phyloP scores from a whole-genome alignment of 2,888 invertebrate species.

The Drosophila flavopinicola region DNA sequence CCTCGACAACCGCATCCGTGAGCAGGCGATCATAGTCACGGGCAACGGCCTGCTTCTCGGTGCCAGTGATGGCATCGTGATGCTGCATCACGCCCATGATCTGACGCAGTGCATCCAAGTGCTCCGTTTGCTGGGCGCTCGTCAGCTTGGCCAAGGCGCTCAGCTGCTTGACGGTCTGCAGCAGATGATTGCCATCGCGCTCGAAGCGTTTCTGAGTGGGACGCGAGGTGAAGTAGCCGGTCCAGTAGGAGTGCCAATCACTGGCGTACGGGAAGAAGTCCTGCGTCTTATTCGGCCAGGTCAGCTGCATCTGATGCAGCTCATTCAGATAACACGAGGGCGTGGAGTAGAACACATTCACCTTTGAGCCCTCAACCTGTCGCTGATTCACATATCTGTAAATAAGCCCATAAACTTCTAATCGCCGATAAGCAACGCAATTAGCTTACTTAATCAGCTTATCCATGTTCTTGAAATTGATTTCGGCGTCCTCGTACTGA shows the following conservation, averaged over 20 bases:
- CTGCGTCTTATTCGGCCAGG: slow-evolving; percentile 90
- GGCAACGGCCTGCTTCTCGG: slow-evolving; percentile 94
- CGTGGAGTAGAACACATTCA: slow-evolving; percentile 93
- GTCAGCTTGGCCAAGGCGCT: slow-evolving; percentile 86
- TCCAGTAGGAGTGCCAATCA: slow-evolving; percentile 95
- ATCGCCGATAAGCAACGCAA: too few species aligned
- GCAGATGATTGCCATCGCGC: slow-evolving; percentile 89
- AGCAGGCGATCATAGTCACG: slow-evolving; percentile 93
- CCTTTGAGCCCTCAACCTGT: slow-evolving; percentile 86
- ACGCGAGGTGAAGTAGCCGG: slow-evolving; percentile 94
- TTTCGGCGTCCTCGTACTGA: slow-evolving; percentile 90
- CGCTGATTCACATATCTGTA: slow-evolving; percentile 81
- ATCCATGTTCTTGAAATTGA: slow-evolving; percentile 94
- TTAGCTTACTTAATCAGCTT: slow-evolving; percentile 94
- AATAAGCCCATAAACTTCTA: background rate
- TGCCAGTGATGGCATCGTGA: slow-evolving; percentile 94
- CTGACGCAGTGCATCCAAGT: slow-evolving; percentile 86
- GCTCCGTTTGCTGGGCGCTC: slow-evolving; percentile 32
- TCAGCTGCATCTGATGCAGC: slow-evolving; percentile 85
- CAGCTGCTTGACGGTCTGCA: slow-evolving; percentile 91
- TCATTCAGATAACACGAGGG: slow-evolving; percentile 93
- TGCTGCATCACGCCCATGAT: slow-evolving; percentile 90
- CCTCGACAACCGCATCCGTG: slow-evolving; percentile 88
- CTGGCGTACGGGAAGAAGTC: slow-evolving; percentile 97
- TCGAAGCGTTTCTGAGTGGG: slow-evolving; percentile 92